Conservation (phyloP, 2,113 vertebrate genomes). For the Gadus chalcogrammus region DNA sequence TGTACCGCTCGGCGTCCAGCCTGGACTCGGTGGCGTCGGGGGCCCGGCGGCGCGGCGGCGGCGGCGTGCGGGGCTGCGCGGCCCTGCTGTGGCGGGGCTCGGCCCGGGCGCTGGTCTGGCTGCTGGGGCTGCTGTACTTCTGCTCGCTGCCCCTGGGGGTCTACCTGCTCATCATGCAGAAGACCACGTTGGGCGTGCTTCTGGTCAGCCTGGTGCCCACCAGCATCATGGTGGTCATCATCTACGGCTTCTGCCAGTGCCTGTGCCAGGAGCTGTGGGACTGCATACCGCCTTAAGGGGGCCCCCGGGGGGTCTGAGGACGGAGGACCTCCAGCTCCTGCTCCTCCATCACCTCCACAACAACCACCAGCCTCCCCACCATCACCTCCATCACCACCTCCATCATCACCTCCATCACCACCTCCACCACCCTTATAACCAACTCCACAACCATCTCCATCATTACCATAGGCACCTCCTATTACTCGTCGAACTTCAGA, state of each 20-base stretch:
- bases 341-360: no score
- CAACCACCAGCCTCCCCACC: no score
- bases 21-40: slow-evolving; percentile 86
- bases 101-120: slow-evolving; percentile 84
- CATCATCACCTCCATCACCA: no score
- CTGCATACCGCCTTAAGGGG: slow-evolving; percentile 78
- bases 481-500: no score
- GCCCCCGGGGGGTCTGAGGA: no score
- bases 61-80: slow-evolving; percentile 90
- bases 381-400: no score
- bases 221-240: slow-evolving; percentile 87
- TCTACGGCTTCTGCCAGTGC: slow-evolving; percentile 92
- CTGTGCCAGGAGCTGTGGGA: slow-evolving; percentile 89
- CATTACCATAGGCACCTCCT: no score
- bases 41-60: slow-evolving; percentile 74
- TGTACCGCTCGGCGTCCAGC: slow-evolving; percentile 77
- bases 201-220: slow-evolving; percentile 93
- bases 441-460: no score
- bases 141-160: slow-evolving; percentile 92
- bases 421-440: no score
- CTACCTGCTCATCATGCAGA: slow-evolving; percentile 92
- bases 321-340: no score
- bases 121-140: slow-evolving; percentile 89
- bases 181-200: slow-evolving; percentile 84
- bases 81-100: slow-evolving; percentile 86